Evolutionary conservation across 2,113 vertebrate genomes (phyloP).

Genomic region (Gobius niger): DNA sequence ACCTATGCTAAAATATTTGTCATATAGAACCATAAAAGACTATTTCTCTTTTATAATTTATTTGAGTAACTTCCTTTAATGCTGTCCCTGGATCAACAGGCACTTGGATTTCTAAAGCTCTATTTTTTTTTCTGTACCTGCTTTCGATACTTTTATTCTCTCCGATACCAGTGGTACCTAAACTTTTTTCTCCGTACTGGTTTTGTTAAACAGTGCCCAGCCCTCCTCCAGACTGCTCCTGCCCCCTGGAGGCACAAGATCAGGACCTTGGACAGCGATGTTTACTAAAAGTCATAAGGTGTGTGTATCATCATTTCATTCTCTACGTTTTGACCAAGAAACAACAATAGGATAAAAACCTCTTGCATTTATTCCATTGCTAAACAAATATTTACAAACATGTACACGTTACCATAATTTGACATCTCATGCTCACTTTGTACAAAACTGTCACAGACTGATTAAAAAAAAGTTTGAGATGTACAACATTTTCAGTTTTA

Average conservation of each 20-base stretch:
- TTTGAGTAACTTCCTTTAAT: too few species aligned
- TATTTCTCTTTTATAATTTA: too few species aligned
- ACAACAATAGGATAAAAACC: conserved; percentile 33
- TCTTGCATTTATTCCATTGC: conserved; percentile 52
- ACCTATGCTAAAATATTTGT: too few species aligned
- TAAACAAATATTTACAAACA: conserved; percentile 68
- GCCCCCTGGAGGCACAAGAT: conserved; percentile 20
- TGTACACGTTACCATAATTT: conserved; percentile 40
- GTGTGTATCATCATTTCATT: too few species aligned
- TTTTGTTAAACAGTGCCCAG: too few species aligned
- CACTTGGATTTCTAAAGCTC: too few species aligned
- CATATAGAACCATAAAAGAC: too few species aligned
- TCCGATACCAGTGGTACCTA: too few species aligned
- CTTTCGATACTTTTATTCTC: too few species aligned
- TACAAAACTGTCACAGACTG: conserved; percentile 48
- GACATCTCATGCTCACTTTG: conserved; percentile 16
- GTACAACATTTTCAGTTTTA: conserved; percentile 20
- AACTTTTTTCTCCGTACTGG: too few species aligned
- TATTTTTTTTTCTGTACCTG: too few species aligned
- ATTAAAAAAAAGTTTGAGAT: conserved; percentile 31
- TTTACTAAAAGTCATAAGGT: not conserved
- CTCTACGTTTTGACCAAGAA: not conserved
- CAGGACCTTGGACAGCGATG: conserved; percentile 49
- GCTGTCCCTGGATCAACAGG: too few species aligned
- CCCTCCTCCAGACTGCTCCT: conserved; percentile 19